phyloP scores from a whole-genome alignment of 2,888 invertebrate genomes.

The Cynaeus angustus region DNA sequence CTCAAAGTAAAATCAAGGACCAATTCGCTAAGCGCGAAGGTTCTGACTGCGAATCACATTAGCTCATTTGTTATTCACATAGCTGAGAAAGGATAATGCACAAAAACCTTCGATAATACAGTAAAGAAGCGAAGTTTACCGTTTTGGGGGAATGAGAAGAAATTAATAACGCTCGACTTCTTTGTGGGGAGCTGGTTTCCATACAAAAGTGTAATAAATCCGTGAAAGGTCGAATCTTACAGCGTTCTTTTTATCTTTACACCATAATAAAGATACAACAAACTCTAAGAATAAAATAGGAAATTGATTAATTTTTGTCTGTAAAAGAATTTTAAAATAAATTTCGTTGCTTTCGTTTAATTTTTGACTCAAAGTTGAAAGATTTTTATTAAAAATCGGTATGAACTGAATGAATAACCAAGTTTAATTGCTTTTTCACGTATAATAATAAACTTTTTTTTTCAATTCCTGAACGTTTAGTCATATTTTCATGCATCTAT shows the following conservation, averaged over 20 bases:
- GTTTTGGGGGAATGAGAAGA: constrained; percentile 14
- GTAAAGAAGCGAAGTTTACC: constrained; percentile 29
- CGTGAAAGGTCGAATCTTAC: constrained; percentile 12
- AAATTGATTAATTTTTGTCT: not conserved
- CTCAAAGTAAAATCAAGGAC: constrained; percentile 28
- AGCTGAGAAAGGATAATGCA: constrained; percentile 6
- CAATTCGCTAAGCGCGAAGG: constrained; percentile 25
- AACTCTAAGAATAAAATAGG: not conserved
- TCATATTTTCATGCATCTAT: too few relatives aligned
- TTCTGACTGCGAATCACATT: constrained; percentile 8
- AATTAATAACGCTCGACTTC: not conserved
- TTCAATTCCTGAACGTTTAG: too few relatives aligned
- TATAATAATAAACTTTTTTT: too few relatives aligned
- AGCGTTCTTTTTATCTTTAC: not conserved
- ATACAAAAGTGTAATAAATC: not conserved
- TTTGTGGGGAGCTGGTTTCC: constrained; percentile 1
- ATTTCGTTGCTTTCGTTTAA: too few relatives aligned
- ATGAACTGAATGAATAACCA: too few relatives aligned
- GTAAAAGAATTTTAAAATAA: too few relatives aligned
- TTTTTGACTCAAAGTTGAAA: too few relatives aligned
- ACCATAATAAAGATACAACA: not conserved
- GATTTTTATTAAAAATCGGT: too few relatives aligned
- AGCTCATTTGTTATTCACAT: constrained; percentile 17
- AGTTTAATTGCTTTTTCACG: too few relatives aligned
- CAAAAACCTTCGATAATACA: constrained; percentile 31